Percentiles rank a stretch among this genome's conserved stretches.
phyloP scores from a whole-genome alignment of 2,888 invertebrate species.

The Agonopterix subpropinquella region DNA sequence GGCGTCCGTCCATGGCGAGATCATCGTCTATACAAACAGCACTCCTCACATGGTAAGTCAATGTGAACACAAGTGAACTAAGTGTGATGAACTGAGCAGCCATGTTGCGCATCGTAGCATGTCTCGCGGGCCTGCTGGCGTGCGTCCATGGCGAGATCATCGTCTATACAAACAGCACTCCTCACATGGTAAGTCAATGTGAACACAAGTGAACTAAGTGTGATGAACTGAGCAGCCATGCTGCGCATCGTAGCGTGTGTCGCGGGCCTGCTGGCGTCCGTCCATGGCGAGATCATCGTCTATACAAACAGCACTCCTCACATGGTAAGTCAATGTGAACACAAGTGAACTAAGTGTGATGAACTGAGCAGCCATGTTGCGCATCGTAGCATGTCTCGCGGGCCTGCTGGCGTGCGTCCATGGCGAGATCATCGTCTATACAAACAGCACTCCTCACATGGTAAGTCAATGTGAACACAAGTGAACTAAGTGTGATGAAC shows the following conservation, averaged over 20 bases:
- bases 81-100: background rate
- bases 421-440: slow-evolving; percentile 45
- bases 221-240: slow-evolving; percentile 22
- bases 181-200: slow-evolving; percentile 46
- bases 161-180: slow-evolving; percentile 39
- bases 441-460: slow-evolving; percentile 37
- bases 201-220: too few relatives aligned
- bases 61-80: too few relatives aligned
- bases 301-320: slow-evolving; percentile 43
- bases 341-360: too few relatives aligned
- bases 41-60: slow-evolving; percentile 44
- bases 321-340: slow-evolving; percentile 30
- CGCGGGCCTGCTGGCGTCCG: slow-evolving; percentile 32
- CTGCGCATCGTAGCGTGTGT: slow-evolving; percentile 29
- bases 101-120: slow-evolving; percentile 40
- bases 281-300: slow-evolving; percentile 39
- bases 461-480: slow-evolving; percentile 27
- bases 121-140: slow-evolving; percentile 29
- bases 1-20: slow-evolving; percentile 29
- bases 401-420: slow-evolving; percentile 32
- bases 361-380: slow-evolving; percentile 28
- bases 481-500: too few relatives aligned
- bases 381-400: slow-evolving; percentile 25
- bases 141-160: slow-evolving; percentile 37
- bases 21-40: slow-evolving; percentile 43